Conservation (phyloP, 2,888 invertebrate genomes). For the Caenorhabditis doughertyi region DNA sequence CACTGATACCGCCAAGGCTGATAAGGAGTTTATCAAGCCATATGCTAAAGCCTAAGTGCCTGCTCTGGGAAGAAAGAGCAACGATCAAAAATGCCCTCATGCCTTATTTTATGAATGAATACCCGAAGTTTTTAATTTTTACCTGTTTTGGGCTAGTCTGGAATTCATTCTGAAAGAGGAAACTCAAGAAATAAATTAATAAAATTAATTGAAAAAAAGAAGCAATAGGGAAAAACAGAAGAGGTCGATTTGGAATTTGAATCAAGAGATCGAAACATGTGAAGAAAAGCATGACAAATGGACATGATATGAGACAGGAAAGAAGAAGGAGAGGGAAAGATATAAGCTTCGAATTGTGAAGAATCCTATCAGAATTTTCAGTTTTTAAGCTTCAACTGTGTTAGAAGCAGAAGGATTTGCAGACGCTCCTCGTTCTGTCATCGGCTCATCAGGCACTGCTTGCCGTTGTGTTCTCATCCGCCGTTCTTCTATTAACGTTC, state of each 20-base stretch:
- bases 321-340: not conserved
- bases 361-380: no score
- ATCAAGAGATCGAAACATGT: no score
- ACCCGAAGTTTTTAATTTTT: no score
- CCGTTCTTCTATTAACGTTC: constrained; percentile 16
- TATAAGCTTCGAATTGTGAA: no score
- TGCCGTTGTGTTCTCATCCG: constrained; percentile 28
- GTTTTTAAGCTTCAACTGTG: constrained; percentile 17
- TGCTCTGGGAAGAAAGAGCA: not conserved
- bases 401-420: not conserved
- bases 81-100: not conserved
- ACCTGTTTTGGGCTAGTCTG: no score
- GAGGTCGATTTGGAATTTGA: no score
- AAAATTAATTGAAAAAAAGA: no score
- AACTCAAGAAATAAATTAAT: no score
- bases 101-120: no score
- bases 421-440: constrained; percentile 37
- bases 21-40: constrained; percentile 66
- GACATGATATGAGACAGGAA: constrained; percentile 38
- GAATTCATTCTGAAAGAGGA: no score
- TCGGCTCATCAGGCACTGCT: constrained; percentile 52
- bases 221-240: no score
- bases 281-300: no score
- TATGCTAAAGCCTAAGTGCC: constrained; percentile 27
- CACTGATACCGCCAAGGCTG: constrained; percentile 53